Base-by-base conservation (phyloP, 1,140 invertebrate species). In the Hyphantria cunea region DNA sequence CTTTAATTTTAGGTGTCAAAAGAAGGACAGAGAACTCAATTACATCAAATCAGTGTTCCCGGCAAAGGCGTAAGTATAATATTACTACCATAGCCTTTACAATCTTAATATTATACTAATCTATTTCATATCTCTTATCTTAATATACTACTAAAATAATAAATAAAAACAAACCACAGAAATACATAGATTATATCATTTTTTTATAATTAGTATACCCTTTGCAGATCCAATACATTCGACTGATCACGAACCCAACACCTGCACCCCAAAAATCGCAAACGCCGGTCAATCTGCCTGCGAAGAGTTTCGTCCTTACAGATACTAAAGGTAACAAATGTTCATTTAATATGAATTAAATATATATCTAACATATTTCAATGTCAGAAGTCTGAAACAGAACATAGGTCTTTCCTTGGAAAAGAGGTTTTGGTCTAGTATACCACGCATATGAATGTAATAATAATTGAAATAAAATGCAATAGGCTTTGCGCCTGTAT, bases 1-100 rank as follows among this genome's bases (percentile, higher is more conserved):
- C 17, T 3, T 45, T 8, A 58, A n/a, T 80, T 74, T 45, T 37
- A 85, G 83, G 49, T 78, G 3, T 64, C 59, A 8, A 82, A 93
- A 92, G 85, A 93, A 93, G 75, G 85, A 76, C 62, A 85, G 79
- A 64, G 91, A 82, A 73, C 82, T 33, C 93, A 94, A 74, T 82
- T 95, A 33, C 94, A 95, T 89, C 94, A 94, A 77, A 93, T 95
- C 54, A 94, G 94, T 86, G 92, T 95, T 62, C 94, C 94, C 14
- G 94, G 94, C 10, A 93, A 94, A 91, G 94, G 94, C 79, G 92
- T 93, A 82, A 85, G 84, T 82, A 72, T 54, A 32, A 59, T 13
- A 44, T 2, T 10, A 39, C 9, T 39, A 7, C 5, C 17, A 5
- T 25, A 25, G 1, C 17, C 17, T 25, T 25, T 25, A 25, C 5